These are phyloP conservation scores for Hyaena hyaena DNA, from an alignment of 2,113 vertebrate genomes.

Conservation along the genomic window DNA sequence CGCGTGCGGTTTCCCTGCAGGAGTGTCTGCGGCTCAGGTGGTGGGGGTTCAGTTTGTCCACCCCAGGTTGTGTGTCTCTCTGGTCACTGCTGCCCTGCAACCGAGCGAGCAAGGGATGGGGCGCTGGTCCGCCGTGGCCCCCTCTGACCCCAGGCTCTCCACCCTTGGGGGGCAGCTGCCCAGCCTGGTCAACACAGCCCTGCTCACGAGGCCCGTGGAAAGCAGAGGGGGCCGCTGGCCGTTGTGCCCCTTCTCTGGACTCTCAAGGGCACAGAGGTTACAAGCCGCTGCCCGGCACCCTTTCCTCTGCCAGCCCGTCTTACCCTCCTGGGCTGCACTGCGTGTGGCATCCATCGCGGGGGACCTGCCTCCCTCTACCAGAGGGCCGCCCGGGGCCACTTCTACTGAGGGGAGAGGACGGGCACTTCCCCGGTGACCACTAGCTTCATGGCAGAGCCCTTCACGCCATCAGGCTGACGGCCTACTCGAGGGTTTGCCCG, in stretches of 20 bases:
- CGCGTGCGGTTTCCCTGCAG: neutral
- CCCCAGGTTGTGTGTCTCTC: neutral
- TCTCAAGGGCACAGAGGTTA: neutral
- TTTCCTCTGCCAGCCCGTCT: neutral
- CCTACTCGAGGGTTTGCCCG: neutral
- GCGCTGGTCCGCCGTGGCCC: accelerated
- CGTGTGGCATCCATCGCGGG: neutral
- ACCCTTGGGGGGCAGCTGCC: neutral
- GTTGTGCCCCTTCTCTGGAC: neutral
- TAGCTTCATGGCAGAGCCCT: neutral
- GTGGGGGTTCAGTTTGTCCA: neutral
- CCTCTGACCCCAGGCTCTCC: neutral
- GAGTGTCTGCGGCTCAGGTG: neutral
- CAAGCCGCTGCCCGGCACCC: neutral
- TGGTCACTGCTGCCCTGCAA: neutral
- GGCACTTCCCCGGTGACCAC: neutral
- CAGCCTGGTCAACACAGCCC: neutral
- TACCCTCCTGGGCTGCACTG: neutral
- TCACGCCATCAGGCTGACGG: neutral
- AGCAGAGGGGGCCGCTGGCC: accelerated
- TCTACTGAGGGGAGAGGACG: neutral
- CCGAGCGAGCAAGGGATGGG: neutral
- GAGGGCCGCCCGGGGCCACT: neutral
- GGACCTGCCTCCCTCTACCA: neutral
- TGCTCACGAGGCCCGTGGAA: neutral